Base-by-base conservation (phyloP, 2,113 vertebrate genomes). In the Clarias magur region DNA sequence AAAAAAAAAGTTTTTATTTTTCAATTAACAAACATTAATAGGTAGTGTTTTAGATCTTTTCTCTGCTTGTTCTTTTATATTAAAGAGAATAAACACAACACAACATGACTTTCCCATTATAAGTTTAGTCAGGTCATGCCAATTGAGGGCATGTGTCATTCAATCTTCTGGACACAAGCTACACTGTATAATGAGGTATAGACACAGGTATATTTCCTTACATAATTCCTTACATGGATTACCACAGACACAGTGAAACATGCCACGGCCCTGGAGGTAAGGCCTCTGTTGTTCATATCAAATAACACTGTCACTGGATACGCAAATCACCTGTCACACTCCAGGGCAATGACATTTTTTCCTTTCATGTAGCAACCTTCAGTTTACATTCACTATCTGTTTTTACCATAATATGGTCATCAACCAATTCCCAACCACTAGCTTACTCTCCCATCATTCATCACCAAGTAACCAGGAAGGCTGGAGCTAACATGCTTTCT, bases 251-350 rank as follows among this genome's bases (percentile, higher is more conserved):
- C 15, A 68, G 12, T 68, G n/a, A 68, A 68, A 68, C 65, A 21
- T 19, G 68, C 34, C 34, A 42, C 42, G 38, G 53, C 9, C 42
- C 72, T 25, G 21, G 21, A 73, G 21, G 38, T 60, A 48, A 19
- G 23, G 57, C 13, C 25, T 85, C 34, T n/a, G 42, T n/a, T 34
- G 23, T 21, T n/a, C 16, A 25, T 30, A 63, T 78, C 25, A 15
- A 78, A 54, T 48, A 79, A 65, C 30, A 23, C 38, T n/a, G 59
- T 80, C 48, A 27, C 62, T 42, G 62, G 27, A 59, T 86, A 80
- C 57, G 76, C 76, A 70, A 80, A 86, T 86, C 76, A 42, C 34
- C 76, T 59, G 59, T 75, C 16, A 8, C 19, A 25, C 84, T 54
- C 15, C 62, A 17, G 62, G 48, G 57, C 57, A 85, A 76, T 19